Base-by-base conservation (phyloP, 2,888 invertebrate genomes). In the Ennomos quercinarius region DNA sequence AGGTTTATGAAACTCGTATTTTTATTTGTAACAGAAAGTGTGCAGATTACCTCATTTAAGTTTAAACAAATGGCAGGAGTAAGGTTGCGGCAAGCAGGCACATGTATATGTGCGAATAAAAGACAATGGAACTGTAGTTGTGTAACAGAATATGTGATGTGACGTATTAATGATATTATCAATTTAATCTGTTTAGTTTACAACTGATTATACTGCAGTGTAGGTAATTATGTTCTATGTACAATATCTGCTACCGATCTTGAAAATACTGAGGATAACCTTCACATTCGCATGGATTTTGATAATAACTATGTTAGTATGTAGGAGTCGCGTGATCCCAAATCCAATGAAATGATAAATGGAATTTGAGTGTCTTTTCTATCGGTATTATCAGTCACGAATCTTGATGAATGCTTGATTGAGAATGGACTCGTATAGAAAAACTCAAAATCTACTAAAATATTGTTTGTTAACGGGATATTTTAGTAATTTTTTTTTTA, bases 221-320 rank as follows among this genome's bases (percentile, higher is more conserved):
- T 61, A 63, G 39, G 56, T 61, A 61, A 66, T 72, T 51, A 55
- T 55, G 59, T 47, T 61, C 39, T 67, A 62, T 64, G 58, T 54
- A 60, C 44, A 66, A 48, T 57, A 66, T 71, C 61, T 48, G 61
- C 66, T 64, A 56, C 66, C 63, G 43, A 57, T 50, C 59, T 60
- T 49, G 52, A 45, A 44, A 50, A 40, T 50, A 54, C 38, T 8
- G 42, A 42, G 53, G 49, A 51, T 44, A 55, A 54, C 52, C 56
- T 57, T 54, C 38, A 54, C 45, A 61, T 57, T 48, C 37, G 57
- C 43, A 50, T 27, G 27, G 27, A 27, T 27, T 27, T 27, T 27
- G 27, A 27, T 27, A 27, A 27, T 27, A 6, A 27, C 27, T 27
- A 27, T 27, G 6, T 27, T 17, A 17, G 27, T 27, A 27, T 27